A percentile compares a stretch with the other conserved stretches of the same genome.
Evolutionary conservation across 2,888 invertebrate genomes (phyloP).

Genomic region (Spisula subtruncata): DNA sequence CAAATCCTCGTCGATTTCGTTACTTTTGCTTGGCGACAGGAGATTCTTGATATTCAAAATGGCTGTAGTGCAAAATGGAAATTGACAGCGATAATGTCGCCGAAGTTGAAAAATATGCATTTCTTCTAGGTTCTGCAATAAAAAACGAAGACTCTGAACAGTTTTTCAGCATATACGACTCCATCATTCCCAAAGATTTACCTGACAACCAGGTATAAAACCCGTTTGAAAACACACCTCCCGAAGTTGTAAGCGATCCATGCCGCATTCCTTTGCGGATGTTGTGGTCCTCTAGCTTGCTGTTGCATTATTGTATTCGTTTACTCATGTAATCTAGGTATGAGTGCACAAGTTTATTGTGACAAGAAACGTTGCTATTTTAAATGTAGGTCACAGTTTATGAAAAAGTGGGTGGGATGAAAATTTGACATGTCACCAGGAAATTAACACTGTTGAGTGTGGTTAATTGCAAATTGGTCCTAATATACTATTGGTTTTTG

Average conservation of each 20-base stretch:
- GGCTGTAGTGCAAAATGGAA: slow-evolving; percentile 81
- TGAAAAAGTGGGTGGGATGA: slow-evolving; percentile 12
- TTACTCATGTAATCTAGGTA: not conserved
- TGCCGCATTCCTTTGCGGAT: slow-evolving; percentile 11
- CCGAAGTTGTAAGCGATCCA: slow-evolving; percentile 9
- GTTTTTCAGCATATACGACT: slow-evolving; percentile 83
- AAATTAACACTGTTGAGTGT: not conserved
- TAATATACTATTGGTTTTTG: too few relatives aligned
- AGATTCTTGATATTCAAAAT: slow-evolving; percentile 79
- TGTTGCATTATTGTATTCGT: not conserved
- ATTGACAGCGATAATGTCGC: slow-evolving; percentile 79
- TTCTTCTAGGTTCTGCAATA: slow-evolving; percentile 84
- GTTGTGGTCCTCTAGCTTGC: not conserved
- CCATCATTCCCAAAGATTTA: slow-evolving; percentile 81
- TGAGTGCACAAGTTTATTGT: not conserved
- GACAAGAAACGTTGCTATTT: not conserved
- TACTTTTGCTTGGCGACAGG: slow-evolving; percentile 79
- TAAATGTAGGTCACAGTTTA: slow-evolving; percentile 3
- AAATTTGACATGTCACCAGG: not conserved
- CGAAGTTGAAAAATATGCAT: slow-evolving; percentile 84
- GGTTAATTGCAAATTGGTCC: too few relatives aligned
- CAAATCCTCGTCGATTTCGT: slow-evolving; percentile 65
- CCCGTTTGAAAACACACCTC: slow-evolving; percentile 39
- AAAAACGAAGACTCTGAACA: slow-evolving; percentile 84
- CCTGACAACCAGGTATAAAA: slow-evolving; percentile 79